Base-by-base conservation (phyloP, 2,797 vertebrate genomes). In the Hafferia zeledoni region DNA sequence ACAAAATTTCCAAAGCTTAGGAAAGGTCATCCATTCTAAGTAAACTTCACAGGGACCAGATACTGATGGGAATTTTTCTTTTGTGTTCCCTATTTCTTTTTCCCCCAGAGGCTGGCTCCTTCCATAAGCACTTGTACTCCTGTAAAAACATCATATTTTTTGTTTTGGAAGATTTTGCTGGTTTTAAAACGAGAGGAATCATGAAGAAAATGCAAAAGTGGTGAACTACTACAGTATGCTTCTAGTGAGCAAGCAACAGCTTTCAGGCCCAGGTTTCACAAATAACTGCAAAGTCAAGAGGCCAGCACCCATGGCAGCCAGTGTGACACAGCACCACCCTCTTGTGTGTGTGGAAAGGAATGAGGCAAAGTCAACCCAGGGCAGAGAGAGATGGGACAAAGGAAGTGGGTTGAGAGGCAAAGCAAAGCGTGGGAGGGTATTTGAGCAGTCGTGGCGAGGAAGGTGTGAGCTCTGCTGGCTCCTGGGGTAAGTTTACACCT, bases 301-400 rank as follows among this genome's bases (percentile, higher is more conserved):
- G 13, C 61, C 43, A 20, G 28, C 16, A 33, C 13, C 17, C 0
- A 0, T 17, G 41, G 57, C 35, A 68, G 22, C 20, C 31, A 6
- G 8, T 3, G 20, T 64, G 69, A 18, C 53, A 17, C 17, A 46
- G 57, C 20, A 31, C 28, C 49, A 46, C 6, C 10, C 13, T 5
- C 12, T 19, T 72, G n/a, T 22, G 31, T 1, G 1, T 65, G 13
- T 35, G 56, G 60, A 57, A 64, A 64, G 82, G 33, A 80, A 30
- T 6, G 30, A 75, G 53, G 49, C 19, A 24, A 70, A 76, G 56
- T 11, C 17, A 83, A 17, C 44, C 28, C 37, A 18, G 27, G 24
- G 37, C 68, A 59, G 27, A 82, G 53, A 87, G 64, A 88, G 46
- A 18, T 1, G 4, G 72, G 52, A 83, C 20, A 18, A 74, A 84